These are phyloP conservation scores for Dendronephthya gigantea DNA, from an alignment of 64 coral and sea anemone species.

Conservation along the genomic window DNA sequence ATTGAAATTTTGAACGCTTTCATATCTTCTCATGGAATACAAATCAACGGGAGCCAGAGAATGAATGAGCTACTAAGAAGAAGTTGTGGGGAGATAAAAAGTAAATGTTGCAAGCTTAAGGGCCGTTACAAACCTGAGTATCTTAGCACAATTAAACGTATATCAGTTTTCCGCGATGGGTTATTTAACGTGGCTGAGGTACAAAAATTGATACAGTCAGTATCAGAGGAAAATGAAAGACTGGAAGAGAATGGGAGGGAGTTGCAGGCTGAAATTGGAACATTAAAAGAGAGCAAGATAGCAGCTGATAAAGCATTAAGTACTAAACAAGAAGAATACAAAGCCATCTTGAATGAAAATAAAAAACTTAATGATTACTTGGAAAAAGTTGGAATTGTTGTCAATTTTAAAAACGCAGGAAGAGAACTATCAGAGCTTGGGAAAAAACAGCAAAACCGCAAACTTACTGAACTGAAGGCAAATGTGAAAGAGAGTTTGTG, in stretches of 20 bases:
- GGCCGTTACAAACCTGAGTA: not conserved
- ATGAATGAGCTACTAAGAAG: not conserved
- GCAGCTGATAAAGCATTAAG: not conserved
- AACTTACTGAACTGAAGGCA: not conserved
- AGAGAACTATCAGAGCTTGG: not conserved
- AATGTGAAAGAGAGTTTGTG: not conserved
- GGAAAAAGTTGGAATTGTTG: not conserved
- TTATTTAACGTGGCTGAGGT: not conserved
- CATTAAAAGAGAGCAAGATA: not conserved
- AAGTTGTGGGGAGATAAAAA: not conserved
- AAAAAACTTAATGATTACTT: not conserved
- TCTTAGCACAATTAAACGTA: not conserved
- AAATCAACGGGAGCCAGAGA: not conserved
- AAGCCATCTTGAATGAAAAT: not conserved
- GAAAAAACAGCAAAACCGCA: not conserved
- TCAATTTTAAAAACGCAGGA: not conserved
- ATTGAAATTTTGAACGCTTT: conserved; percentile 9
- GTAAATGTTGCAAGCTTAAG: not conserved
- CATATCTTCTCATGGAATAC: not conserved
- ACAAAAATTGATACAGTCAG: not conserved
- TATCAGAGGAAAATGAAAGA: not conserved
- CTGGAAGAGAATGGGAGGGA: not conserved
- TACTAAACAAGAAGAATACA: not conserved
- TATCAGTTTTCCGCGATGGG: not conserved
- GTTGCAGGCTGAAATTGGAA: not conserved